These are phyloP conservation scores for Tenualosa ilisha DNA, from an alignment of 2,797 vertebrate genomes.

Conservation along the genomic window DNA sequence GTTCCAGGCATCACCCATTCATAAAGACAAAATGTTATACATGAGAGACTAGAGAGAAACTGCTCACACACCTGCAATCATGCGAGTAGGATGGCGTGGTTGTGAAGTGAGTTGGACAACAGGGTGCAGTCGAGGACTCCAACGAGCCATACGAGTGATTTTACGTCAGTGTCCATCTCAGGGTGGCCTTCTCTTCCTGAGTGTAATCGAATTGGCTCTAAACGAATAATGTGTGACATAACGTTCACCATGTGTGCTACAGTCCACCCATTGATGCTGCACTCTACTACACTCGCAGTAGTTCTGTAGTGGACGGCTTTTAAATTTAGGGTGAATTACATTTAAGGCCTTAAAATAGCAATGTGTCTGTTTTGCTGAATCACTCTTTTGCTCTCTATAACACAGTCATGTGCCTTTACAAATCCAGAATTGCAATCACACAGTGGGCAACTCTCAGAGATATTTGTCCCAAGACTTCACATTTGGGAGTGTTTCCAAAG, in stretches of 20 bases:
- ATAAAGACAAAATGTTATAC: background rate
- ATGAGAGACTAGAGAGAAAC: background rate
- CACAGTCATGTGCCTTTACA: background rate
- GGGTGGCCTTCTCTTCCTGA: slow-evolving; percentile 5
- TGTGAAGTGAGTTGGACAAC: background rate
- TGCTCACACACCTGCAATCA: background rate
- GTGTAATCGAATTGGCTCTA: slow-evolving; percentile 37
- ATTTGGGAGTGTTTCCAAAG: background rate
- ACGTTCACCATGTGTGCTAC: background rate
- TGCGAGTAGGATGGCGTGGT: background rate
- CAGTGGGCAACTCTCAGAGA: background rate
- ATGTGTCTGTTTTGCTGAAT: slow-evolving; percentile 10
- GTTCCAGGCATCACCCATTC: background rate
- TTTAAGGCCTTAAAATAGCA: slow-evolving; percentile 8
- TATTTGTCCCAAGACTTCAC: background rate
- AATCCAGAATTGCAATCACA: background rate
- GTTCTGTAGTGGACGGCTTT: background rate
- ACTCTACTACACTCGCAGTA: background rate
- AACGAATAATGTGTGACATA: slow-evolving; percentile 46
- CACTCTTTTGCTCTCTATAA: background rate
- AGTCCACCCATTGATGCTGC: slow-evolving; percentile 18
- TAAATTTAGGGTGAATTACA: background rate
- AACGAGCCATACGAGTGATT: slow-evolving; percentile 29
- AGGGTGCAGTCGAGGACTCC: slow-evolving; percentile 34
- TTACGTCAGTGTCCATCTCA: slow-evolving; percentile 14